A percentile compares a stretch with the other conserved stretches of the same genome.
phyloP scores from a whole-genome alignment of 2,113 vertebrate species.

The Chinchilla lanigera region DNA sequence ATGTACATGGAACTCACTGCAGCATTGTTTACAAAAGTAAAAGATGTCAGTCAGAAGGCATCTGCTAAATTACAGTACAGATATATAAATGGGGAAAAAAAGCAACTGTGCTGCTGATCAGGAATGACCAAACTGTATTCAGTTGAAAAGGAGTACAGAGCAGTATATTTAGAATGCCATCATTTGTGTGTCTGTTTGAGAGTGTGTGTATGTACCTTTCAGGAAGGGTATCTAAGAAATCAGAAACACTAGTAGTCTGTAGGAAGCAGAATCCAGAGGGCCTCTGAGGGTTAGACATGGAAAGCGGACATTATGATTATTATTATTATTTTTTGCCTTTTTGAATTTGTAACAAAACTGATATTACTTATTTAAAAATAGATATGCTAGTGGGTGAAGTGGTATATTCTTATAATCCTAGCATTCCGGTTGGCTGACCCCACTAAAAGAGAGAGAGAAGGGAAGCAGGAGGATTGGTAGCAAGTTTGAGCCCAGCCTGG shows the following conservation, averaged over 20 bases:
- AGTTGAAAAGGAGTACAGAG: neutral
- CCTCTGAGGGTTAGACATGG: neutral
- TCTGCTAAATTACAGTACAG: neutral
- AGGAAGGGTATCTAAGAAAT: neutral
- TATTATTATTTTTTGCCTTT: neutral
- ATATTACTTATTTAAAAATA: constrained; percentile 35
- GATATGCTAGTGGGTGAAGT: neutral
- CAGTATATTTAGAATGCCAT: constrained; percentile 4
- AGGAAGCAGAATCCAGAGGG: neutral
- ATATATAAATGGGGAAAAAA: neutral
- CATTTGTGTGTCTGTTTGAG: neutral
- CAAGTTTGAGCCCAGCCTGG: neutral
- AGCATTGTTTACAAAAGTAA: neutral
- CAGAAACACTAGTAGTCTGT: neutral
- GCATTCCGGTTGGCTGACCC: neutral
- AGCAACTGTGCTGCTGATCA: neutral
- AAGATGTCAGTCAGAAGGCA: neutral
- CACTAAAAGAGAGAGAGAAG: too few relatives aligned
- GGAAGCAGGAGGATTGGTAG: neutral
- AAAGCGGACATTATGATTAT: neutral
- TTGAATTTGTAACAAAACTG: neutral
- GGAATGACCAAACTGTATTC: neutral
- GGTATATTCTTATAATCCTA: neutral
- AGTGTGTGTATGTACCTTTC: neutral
- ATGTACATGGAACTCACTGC: neutral